Conservation (phyloP, 2,888 invertebrate genomes). For the Branchellion lobata region DNA sequence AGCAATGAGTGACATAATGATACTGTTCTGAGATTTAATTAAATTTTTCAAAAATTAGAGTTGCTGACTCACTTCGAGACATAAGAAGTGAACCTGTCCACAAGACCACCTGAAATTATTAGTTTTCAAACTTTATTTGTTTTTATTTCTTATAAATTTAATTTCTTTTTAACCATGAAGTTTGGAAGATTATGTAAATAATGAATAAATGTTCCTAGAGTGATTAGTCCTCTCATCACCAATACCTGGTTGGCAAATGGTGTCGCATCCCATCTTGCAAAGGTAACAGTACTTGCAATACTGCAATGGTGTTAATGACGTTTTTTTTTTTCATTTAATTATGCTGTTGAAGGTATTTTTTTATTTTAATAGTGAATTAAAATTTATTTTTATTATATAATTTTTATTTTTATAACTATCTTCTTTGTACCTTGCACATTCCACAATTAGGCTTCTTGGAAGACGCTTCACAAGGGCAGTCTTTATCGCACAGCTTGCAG, state of each 20-base stretch:
- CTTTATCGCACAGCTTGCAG: slow-evolving; percentile 59
- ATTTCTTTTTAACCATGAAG: too few relatives aligned
- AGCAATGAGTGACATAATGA: not conserved
- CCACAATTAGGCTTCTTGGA: slow-evolving; percentile 58
- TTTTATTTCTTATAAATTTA: too few relatives aligned
- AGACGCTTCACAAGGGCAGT: slow-evolving; percentile 60
- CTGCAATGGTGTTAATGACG: too few relatives aligned
- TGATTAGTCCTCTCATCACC: too few relatives aligned
- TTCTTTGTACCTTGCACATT: slow-evolving; percentile 62
- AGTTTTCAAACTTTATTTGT: too few relatives aligned
- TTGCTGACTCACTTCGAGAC: not conserved
- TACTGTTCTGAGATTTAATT: not conserved
- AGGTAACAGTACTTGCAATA: slow-evolving; percentile 60
- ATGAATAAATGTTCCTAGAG: too few relatives aligned
- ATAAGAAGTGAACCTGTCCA: slow-evolving; percentile 12
- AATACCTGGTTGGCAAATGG: slow-evolving; percentile 56
- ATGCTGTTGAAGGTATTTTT: too few relatives aligned
- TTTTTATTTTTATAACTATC: too few relatives aligned
- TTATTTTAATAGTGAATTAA: too few relatives aligned
- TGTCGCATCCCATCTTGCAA: slow-evolving; percentile 58
- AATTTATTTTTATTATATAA: too few relatives aligned
- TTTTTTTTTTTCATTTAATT: too few relatives aligned
- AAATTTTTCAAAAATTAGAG: not conserved
- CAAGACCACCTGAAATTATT: not conserved
- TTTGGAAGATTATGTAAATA: too few relatives aligned